Base-by-base conservation (phyloP, 1,140 invertebrate genomes). In the Drosophila nikananu region DNA sequence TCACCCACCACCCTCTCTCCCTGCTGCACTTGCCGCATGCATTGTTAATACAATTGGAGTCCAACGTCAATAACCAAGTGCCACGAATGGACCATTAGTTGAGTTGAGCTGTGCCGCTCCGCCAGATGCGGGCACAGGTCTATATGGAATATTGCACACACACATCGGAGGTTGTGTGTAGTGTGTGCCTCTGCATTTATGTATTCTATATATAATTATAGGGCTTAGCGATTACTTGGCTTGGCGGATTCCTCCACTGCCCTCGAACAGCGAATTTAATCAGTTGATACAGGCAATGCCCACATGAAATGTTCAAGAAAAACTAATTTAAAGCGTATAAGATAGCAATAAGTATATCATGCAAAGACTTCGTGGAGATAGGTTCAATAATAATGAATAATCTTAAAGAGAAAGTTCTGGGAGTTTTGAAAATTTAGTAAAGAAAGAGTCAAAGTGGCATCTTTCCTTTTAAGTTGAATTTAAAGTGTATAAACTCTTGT, bases 61-160 rank as follows among this genome's bases (percentile, higher is more conserved):
- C 79, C 79, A 82, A 90, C 86, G 86, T 90, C 86, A 90, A 90
- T 90, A 90, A 90, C 82, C 86, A 89, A 89, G 86, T 90, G 86
- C 86, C 86, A 90, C 86, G 86, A 89, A 90, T 90, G 86, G 86
- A 90, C 86, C 86, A 90, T 90, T 90, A 90, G 86, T 77, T 90
- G 86, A 73, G 84, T 70, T 84, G 81, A 83, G 75, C 52, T 89
- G 76, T 54, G 77, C 64, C 73, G 76, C 75, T 83, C 67, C 35
- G 73, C 79, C 63, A 67, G 83, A 55, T 86, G 70, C 80, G 62
- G 70, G 49, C 54, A 71, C 42, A 44, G 67, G 67, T 70, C 67
- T 66, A 68, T 55, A 57, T 71, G 64, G 64, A 46, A 67, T 71
- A 71, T 71, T 54, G 44, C 30, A 62, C 46, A 64, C 61, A 54